Percentiles rank a stretch among this genome's conserved stretches.
Evolutionary conservation across 2,888 invertebrate species (phyloP).

Genomic region (Plebejus melissa): DNA sequence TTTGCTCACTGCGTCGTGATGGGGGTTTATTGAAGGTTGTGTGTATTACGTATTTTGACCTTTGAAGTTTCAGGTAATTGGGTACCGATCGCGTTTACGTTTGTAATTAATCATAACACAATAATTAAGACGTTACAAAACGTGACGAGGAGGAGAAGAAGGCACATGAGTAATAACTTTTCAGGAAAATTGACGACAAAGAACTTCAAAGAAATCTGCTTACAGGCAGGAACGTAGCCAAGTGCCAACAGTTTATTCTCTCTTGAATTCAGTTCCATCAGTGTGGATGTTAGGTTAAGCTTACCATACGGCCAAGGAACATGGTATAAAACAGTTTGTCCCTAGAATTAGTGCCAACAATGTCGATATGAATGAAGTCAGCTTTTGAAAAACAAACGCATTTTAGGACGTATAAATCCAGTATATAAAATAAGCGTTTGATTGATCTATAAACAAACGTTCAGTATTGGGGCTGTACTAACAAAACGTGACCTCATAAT

Average conservation of each 20-base stretch:
- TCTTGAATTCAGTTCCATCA: no score
- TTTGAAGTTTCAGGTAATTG: not conserved
- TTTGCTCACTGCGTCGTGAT: not conserved
- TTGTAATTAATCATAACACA: not conserved
- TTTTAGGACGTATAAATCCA: not conserved
- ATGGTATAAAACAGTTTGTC: no score
- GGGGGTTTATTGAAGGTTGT: constrained; percentile 1
- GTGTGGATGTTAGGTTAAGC: no score
- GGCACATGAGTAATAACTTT: not conserved
- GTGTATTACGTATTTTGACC: not conserved
- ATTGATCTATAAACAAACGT: constrained; percentile 14
- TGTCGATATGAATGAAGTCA: no score
- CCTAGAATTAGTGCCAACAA: no score
- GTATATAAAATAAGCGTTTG: not conserved
- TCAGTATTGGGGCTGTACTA: not conserved
- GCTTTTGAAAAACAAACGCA: not conserved
- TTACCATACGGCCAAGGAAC: no score
- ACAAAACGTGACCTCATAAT: constrained; percentile 26
- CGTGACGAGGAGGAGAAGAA: no score
- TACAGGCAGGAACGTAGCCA: not conserved
- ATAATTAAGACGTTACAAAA: no score
- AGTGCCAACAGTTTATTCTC: not conserved
- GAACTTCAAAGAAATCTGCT: not conserved
- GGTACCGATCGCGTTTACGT: not conserved
- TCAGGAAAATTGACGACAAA: not conserved